A percentile compares a stretch with the other conserved stretches of the same genome.
Evolutionary conservation across 2,113 vertebrate species (phyloP).

Genomic region (Cairina moschata): DNA sequence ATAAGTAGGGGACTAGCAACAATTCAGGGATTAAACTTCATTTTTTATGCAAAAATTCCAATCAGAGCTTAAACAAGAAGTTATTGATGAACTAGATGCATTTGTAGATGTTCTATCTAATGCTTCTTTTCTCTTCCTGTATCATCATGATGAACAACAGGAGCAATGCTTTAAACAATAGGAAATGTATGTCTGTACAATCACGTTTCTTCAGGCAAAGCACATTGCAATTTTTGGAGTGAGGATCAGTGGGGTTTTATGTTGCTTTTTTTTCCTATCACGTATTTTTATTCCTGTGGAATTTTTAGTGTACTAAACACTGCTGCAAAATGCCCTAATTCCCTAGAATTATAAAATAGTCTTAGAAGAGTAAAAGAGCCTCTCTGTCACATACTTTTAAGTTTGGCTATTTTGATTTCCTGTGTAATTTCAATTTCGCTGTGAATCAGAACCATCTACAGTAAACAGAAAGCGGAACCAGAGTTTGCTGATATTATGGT

Average conservation of each 20-base stretch:
- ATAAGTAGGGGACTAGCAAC: constrained; percentile 38
- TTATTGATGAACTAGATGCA: constrained; percentile 42
- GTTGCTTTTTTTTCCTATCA: neutral
- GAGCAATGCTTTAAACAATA: constrained; percentile 3
- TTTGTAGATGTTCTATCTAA: constrained; percentile 10
- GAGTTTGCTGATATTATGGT: constrained; percentile 61
- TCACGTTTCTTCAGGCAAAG: neutral
- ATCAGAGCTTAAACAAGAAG: neutral
- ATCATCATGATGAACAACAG: neutral
- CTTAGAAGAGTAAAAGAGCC: constrained; percentile 41
- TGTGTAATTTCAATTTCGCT: constrained; percentile 73
- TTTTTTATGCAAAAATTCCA: constrained; percentile 56
- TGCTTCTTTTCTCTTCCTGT: neutral
- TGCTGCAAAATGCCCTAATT: constrained; percentile 43
- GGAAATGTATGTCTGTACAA: neutral
- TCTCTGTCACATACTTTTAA: constrained; percentile 46
- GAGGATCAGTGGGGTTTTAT: neutral
- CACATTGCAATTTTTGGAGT: neutral
- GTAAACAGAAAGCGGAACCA: constrained; percentile 67
- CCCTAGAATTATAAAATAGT: constrained; percentile 53
- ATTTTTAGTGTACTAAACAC: constrained; percentile 13
- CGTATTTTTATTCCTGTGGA: neutral
- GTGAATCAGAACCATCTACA: constrained; percentile 70
- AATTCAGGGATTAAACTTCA: constrained; percentile 43
- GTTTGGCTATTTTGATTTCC: constrained; percentile 69